Evolutionary conservation across 2,113 vertebrate genomes (phyloP).

Genomic region (Promerops cafer): DNA sequence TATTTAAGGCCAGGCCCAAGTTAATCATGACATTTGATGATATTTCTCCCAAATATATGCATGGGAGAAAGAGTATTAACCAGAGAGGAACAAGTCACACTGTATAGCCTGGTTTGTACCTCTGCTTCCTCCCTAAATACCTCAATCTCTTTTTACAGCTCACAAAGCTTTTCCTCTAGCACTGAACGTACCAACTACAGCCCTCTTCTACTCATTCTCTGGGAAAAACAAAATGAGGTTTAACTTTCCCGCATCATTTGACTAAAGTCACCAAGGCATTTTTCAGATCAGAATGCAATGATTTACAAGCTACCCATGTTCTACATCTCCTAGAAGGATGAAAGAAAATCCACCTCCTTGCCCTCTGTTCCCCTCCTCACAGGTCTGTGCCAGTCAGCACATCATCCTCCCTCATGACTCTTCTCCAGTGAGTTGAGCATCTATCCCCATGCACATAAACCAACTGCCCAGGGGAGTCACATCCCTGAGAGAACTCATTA

Average conservation of each 20-base stretch:
- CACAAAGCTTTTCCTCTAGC: not conserved
- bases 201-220: not conserved
- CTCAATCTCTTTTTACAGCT: not conserved
- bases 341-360: not conserved
- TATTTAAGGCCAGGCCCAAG: not conserved
- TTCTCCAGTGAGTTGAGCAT: not conserved
- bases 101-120: not conserved
- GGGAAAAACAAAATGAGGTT: not conserved
- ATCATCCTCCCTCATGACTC: not conserved
- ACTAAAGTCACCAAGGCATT: not conserved
- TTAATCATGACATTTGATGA: not conserved
- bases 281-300: not conserved
- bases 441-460: not conserved
- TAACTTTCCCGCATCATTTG: not conserved
- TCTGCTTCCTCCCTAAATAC: not conserved
- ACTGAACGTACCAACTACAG: not conserved
- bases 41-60: not conserved
- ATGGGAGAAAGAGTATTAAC: not conserved
- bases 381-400: not conserved
- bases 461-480: not conserved
- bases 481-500: not conserved
- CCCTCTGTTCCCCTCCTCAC: not conserved
- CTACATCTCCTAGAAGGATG: not conserved
- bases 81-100: not conserved
- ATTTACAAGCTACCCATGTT: not conserved